Base-by-base conservation (phyloP, 1,140 invertebrate species). In the Drosophila subpulchrella region DNA sequence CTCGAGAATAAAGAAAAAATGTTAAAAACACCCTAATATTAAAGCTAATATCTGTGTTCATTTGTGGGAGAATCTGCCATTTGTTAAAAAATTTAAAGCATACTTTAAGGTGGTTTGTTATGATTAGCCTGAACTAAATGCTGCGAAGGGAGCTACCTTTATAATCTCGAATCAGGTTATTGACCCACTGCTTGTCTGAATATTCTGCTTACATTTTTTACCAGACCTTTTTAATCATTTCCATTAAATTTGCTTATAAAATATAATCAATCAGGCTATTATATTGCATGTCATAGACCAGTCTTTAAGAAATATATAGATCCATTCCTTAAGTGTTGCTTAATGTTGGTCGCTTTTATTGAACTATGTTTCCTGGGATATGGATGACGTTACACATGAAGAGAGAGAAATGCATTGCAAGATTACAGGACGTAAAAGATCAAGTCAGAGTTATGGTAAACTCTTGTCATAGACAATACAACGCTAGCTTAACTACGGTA, bases 1-100 rank as follows among this genome's bases (percentile, higher is more conserved):
- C 84, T 80, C 60, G 60, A 88, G 76, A 83, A 89, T 89, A 88
- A 88, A 88, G 74, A 85, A 86, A 76, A 83, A 66, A 59, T 58
- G 55, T 79, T 83, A 76, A 86, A 79, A 82, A 66, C 82, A 46
- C 30, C 59, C 32, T 65, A 65, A 66, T 44, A 15, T 51, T 17
- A 53, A 32, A 8, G 3, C n/a, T 44, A 17, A n/a, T 27, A 27
- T 38, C 30, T 60, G 34, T 34, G 36, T 15, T 34, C 0, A 34
- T 20, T 38, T 27, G 8, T 15, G 15, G 30, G 20, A 34, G 8
- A 39, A 39, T 0, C 6, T 13, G 12, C 11, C 1, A 39, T 12
- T 4, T 39, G 11, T n/a, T 6, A 1, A 1, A 5, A 12, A 13
- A 59, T 4, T 3, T 41, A 27, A 12, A 24, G n/a, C 38, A 42